Percentiles rank a stretch among this genome's conserved stretches.
Evolutionary conservation across 2,888 invertebrate genomes (phyloP).

Genomic region (Conops quadrifasciatus): DNA sequence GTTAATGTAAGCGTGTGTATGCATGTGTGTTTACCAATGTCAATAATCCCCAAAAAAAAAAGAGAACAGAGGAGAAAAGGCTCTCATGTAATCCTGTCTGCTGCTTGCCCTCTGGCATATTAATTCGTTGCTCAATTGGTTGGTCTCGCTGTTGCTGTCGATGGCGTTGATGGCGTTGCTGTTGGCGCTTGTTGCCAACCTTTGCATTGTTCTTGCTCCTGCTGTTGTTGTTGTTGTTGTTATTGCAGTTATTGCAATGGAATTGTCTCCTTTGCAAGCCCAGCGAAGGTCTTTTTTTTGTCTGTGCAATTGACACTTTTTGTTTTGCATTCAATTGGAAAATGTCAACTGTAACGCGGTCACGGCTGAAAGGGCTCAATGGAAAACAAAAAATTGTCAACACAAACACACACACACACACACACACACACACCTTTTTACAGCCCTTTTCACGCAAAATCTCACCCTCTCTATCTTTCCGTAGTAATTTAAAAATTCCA

Average conservation of each 20-base stretch:
- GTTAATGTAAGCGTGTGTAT: not conserved
- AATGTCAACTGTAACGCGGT: too few species aligned
- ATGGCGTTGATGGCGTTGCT: not conserved
- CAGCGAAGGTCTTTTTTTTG: not conserved
- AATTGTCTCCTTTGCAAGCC: not conserved
- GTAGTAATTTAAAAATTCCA: too few species aligned
- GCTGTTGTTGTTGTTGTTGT: slow-evolving; percentile 7
- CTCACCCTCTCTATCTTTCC: too few species aligned
- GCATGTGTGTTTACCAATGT: not conserved
- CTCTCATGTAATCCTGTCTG: too few species aligned
- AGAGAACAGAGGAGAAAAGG: too few species aligned
- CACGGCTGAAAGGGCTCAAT: too few species aligned
- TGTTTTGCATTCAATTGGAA: too few species aligned
- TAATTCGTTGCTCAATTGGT: not conserved
- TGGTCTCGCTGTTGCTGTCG: not conserved
- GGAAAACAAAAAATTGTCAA: too few species aligned
- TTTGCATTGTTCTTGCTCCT: not conserved
- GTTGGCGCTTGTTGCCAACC: not conserved
- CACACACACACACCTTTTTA: too few species aligned
- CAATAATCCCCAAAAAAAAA: not conserved
- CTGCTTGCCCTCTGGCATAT: not conserved
- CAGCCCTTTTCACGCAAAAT: too few species aligned
- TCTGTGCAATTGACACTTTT: too few species aligned
- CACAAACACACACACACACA: too few species aligned
- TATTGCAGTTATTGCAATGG: slow-evolving; percentile 16